Percentiles rank a stretch among this genome's conserved stretches.
phyloP scores from a whole-genome alignment of 2,888 invertebrate species.

The Anarsia innoxiella region DNA sequence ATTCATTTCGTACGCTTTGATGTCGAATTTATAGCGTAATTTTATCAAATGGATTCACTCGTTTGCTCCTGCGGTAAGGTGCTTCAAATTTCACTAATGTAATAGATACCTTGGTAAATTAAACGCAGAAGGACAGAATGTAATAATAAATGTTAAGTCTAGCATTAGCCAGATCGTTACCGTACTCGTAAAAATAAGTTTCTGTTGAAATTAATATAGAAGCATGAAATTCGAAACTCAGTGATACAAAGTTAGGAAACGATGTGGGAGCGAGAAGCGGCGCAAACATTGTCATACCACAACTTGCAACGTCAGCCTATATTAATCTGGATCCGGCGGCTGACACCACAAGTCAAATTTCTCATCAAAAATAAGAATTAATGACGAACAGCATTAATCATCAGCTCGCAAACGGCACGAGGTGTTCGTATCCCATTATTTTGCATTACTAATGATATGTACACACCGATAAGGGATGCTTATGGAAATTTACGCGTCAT shows the following conservation, averaged over 20 bases:
- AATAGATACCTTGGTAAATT: too few species aligned
- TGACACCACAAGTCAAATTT: constrained; percentile 74
- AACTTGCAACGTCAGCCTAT: constrained; percentile 71
- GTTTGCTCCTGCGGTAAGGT: too few species aligned
- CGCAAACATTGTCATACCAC: constrained; percentile 46
- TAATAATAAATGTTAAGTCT: too few species aligned
- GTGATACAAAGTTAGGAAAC: constrained; percentile 9
- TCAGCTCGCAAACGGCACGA: constrained; percentile 71
- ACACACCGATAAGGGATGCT: constrained; percentile 60
- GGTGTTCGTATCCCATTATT: constrained; percentile 75
- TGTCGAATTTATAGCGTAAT: constrained; percentile 20
- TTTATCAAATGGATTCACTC: too few species aligned
- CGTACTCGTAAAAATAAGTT: too few species aligned
- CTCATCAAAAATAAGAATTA: constrained; percentile 76
- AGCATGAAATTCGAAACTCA: constrained; percentile 9
- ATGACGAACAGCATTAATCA: constrained; percentile 73
- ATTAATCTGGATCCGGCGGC: constrained; percentile 71
- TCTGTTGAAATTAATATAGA: too few species aligned
- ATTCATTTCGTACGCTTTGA: constrained; percentile 59
- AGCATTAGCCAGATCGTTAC: too few species aligned
- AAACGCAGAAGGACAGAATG: too few species aligned
- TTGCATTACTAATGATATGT: constrained; percentile 76
- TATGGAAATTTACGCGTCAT: constrained; percentile 57
- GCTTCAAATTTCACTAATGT: too few species aligned
- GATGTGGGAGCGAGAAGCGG: constrained; percentile 15